phyloP scores from a whole-genome alignment of 2,888 invertebrate genomes.

The Temnothorax rugatulus region DNA sequence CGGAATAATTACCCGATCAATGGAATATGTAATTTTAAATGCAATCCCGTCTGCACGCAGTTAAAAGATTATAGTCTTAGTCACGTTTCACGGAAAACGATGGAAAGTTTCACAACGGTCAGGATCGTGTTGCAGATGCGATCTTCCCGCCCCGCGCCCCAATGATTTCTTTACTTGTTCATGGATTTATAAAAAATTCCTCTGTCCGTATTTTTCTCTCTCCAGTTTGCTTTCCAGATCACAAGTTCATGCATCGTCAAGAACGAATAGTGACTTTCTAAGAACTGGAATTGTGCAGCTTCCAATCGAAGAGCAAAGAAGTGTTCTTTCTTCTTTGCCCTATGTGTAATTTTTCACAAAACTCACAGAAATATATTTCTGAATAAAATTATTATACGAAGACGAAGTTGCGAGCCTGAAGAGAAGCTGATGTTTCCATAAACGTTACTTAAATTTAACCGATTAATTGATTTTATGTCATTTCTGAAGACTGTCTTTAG shows the following conservation, averaged over 20 bases:
- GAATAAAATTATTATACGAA: not conserved
- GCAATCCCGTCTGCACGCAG: not conserved
- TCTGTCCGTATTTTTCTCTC: not conserved
- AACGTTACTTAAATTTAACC: not conserved
- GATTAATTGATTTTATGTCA: slow-evolving; percentile 6
- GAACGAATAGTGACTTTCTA: not conserved
- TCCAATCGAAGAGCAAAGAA: not conserved
- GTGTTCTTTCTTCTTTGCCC: not conserved
- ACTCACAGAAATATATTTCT: not conserved
- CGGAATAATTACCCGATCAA: not conserved
- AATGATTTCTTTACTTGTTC: not conserved
- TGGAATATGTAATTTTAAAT: slow-evolving; percentile 1
- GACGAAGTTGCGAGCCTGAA: not conserved
- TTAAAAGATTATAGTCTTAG: not conserved
- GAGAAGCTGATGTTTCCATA: slow-evolving; percentile 1
- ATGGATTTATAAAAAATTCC: slow-evolving; percentile 6
- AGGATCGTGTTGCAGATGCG: slow-evolving; percentile 2
- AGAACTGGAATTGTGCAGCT: not conserved
- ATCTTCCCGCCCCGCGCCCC: slow-evolving; percentile 21
- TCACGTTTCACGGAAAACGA: slow-evolving; percentile 23
- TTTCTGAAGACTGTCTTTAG: slow-evolving; percentile 1
- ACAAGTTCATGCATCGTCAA: not conserved
- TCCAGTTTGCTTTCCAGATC: not conserved
- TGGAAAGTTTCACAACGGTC: slow-evolving; percentile 18
- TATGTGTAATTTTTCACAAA: not conserved